Base-by-base conservation (phyloP, 2,888 invertebrate genomes). In the Pogonocherus hispidulus region DNA sequence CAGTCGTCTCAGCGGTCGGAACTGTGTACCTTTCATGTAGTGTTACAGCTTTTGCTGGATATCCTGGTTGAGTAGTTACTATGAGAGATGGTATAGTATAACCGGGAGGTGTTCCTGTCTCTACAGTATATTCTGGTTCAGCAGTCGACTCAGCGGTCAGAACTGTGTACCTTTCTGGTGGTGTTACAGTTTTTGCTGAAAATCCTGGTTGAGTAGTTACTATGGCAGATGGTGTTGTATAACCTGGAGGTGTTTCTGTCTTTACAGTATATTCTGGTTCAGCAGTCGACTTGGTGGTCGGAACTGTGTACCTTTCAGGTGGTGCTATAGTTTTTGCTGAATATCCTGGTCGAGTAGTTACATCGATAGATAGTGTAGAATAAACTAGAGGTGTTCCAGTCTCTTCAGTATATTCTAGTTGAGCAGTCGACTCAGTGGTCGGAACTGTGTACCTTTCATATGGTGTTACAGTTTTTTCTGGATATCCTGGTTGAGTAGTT, bases 201-300 rank as follows among this genome's bases (percentile, higher is more conserved):
- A 2, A 14, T 27, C 16, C 16, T 27, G 18, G n/a, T 16, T 0
- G 9, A 16, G 51, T 52, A 32, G 32, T 6, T 32, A 32, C 11
- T 2, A 11, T 1, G 8, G 8, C 32, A 32, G 32, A 32, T 32
- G 32, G 32, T 32, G 32, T 32, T 2, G 32, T 32, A 8, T 32
- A 32, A 32, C 8, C 49, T 19, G 19, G 1, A 49, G 63, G 11
- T 47, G 46, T 69, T 62, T 59, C 57, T 55, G 63, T 71, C 57
- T 47, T n/a, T n/a, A n/a, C 27, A 35, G 55, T 47, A 14, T 32
- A 37, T 22, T 22, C 14, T 11, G n/a, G n/a, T n/a, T n/a, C n/a
- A n/a, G n/a, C n/a, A n/a, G n/a, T n/a, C n/a, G n/a, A n/a, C n/a
- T n/a, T n/a, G n/a, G n/a, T n/a, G n/a, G n/a, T n/a, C n/a, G n/a